Evolutionary conservation across 2,797 vertebrate genomes (phyloP).

Genomic region (Sebastes itinus): DNA sequence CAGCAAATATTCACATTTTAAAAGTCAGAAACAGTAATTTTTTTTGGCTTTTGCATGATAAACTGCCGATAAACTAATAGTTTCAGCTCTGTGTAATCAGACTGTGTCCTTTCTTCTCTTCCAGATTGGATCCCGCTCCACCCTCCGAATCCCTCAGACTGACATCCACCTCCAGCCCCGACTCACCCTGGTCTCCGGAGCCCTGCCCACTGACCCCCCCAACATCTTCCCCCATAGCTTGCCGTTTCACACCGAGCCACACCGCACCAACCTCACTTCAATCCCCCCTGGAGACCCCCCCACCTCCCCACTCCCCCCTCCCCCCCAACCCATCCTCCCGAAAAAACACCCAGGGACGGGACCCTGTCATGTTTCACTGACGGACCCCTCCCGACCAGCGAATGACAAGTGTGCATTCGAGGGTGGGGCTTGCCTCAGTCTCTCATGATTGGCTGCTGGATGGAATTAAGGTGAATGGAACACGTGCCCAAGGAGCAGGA

Average conservation of each 20-base stretch:
- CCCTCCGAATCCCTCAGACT: slow-evolving; percentile 38
- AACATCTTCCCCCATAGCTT: background rate
- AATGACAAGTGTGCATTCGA: slow-evolving; percentile 85
- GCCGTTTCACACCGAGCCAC: background rate
- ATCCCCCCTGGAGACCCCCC: slow-evolving; percentile 18
- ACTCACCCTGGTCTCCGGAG: slow-evolving; percentile 12
- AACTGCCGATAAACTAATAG: accelerated
- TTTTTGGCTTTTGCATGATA: background rate
- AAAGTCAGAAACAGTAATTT: background rate
- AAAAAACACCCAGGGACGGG: slow-evolving; percentile 38
- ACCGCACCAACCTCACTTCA: slow-evolving; percentile 5
- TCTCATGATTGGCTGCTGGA: slow-evolving; percentile 96
- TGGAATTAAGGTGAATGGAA: slow-evolving; percentile 99
- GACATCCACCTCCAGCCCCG: slow-evolving; percentile 11
- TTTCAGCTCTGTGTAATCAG: background rate
- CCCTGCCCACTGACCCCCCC: background rate
- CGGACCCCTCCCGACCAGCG: slow-evolving; percentile 74
- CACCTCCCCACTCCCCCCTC: background rate
- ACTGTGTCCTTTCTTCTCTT: slow-evolving; percentile 16
- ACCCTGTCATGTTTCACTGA: slow-evolving; percentile 78
- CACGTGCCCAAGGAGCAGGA: slow-evolving; percentile 99
- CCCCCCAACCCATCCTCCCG: background rate
- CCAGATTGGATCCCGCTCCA: slow-evolving; percentile 45
- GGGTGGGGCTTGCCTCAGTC: slow-evolving; percentile 95
- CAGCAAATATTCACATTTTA: background rate